A percentile compares a stretch with the other conserved stretches of the same genome.
phyloP scores from a whole-genome alignment of 2,888 invertebrate genomes.

The Coelopa pilipes region DNA sequence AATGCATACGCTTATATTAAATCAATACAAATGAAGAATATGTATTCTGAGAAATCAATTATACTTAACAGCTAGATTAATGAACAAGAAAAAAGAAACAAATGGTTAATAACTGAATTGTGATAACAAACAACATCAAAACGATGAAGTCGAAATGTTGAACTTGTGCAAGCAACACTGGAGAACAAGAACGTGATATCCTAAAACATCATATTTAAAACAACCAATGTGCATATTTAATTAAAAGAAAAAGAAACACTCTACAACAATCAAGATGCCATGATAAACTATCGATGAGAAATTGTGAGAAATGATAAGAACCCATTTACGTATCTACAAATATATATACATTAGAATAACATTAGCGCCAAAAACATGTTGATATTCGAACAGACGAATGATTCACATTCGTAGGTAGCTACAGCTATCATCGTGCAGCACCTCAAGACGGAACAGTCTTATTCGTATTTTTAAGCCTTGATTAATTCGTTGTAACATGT shows the following conservation, averaged over 20 bases:
- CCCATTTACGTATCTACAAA: not conserved
- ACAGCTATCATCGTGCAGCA: not conserved
- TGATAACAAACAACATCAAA: conserved; percentile 36
- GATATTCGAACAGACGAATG: conserved; percentile 24
- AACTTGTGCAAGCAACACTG: conserved; percentile 24
- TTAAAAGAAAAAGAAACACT: conserved; percentile 18
- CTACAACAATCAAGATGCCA: conserved; percentile 31
- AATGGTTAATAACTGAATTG: conserved; percentile 33
- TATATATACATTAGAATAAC: conserved; percentile 15
- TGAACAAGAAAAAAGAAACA: conserved; percentile 18
- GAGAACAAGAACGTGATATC: conserved; percentile 53
- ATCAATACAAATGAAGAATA: too few species aligned
- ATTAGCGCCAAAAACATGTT: conserved; percentile 24
- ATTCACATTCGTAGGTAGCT: not conserved
- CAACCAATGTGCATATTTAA: conserved; percentile 32
- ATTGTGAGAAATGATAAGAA: not conserved
- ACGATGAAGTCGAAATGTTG: conserved; percentile 27
- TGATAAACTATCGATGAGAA: conserved; percentile 23
- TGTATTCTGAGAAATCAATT: too few species aligned
- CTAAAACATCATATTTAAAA: conserved; percentile 41
- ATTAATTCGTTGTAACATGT: too few species aligned
- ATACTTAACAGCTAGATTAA: not conserved
- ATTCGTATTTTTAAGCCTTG: too few species aligned
- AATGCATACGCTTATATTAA: too few species aligned
- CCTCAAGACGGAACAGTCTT: not conserved